Evolutionary conservation across 1,140 invertebrate genomes (phyloP).

Genomic region (Sarcophaga bullata): DNA sequence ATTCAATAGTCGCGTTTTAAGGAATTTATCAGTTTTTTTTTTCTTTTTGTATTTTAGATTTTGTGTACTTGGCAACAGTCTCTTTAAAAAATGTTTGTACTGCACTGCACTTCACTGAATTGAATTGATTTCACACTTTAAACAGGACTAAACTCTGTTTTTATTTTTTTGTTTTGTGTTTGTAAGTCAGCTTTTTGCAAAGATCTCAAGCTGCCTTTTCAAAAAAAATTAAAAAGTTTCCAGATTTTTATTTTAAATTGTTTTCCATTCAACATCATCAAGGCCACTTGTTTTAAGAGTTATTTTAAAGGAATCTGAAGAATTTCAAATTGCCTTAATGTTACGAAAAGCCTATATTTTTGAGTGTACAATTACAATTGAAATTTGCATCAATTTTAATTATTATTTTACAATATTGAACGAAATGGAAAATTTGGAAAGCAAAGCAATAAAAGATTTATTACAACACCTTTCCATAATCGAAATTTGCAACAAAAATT

Average conservation of each 20-base stretch:
- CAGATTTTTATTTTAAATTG: not conserved
- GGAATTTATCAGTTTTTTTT: no score
- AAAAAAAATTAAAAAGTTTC: no score
- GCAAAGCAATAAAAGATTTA: no score
- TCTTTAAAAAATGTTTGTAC: not conserved
- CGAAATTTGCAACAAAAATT: no score
- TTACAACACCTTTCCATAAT: no score
- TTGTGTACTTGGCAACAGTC: conserved; percentile 1
- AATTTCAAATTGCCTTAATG: no score
- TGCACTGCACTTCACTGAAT: not conserved
- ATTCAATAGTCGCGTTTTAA: no score
- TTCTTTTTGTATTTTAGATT: not conserved
- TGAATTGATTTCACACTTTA: conserved; percentile 10
- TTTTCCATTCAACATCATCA: not conserved
- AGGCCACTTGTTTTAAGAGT: not conserved
- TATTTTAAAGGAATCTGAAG: not conserved
- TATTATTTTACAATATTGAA: no score
- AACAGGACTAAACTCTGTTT: not conserved
- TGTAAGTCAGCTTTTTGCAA: not conserved
- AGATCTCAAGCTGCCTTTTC: not conserved
- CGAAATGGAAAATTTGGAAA: no score
- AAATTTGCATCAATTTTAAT: no score
- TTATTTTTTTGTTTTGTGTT: not conserved
- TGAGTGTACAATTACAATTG: no score
- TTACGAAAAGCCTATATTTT: no score